Percentiles rank a stretch among this genome's conserved stretches.
phyloP scores from a whole-genome alignment of 2,797 vertebrate species.

The Paramormyrops hopkinsi region DNA sequence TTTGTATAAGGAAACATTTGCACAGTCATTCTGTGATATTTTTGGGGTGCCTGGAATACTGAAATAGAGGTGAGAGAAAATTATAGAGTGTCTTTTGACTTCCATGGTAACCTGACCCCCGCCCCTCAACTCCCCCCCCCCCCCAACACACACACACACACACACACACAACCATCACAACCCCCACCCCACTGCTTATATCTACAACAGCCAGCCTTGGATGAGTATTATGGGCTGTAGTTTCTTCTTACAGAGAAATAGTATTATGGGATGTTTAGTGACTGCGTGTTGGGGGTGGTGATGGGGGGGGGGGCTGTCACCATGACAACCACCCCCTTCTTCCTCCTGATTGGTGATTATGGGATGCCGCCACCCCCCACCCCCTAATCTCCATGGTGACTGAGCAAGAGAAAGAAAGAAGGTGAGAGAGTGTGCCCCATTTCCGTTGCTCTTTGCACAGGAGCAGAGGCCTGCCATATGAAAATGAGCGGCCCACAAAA shows the following conservation, averaged over 20 bases:
- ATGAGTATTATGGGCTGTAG: slow-evolving; percentile 20
- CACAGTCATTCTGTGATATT: slow-evolving; percentile 12
- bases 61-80: slow-evolving; percentile 30
- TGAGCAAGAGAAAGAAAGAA: slow-evolving; percentile 29
- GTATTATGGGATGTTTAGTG: slow-evolving; percentile 41
- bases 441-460: slow-evolving; percentile 26
- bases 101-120: slow-evolving; percentile 22
- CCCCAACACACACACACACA: background rate
- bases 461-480: slow-evolving; percentile 13
- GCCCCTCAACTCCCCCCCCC: background rate
- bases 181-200: slow-evolving; percentile 23
- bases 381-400: slow-evolving; percentile 44
- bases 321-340: slow-evolving; percentile 20
- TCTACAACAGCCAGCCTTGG: slow-evolving; percentile 20
- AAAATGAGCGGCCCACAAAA: slow-evolving; percentile 18
- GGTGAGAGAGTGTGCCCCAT: slow-evolving; percentile 22
- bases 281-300: slow-evolving; percentile 22
- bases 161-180: background rate
- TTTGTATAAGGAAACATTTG: slow-evolving; percentile 13
- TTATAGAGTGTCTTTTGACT: slow-evolving; percentile 39
- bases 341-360: slow-evolving; percentile 40
- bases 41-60: slow-evolving; percentile 17
- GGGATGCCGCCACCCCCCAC: slow-evolving; percentile 25
- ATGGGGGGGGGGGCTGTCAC: slow-evolving; percentile 21
- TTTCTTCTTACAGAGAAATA: slow-evolving; percentile 32